A percentile compares a stretch with the other conserved stretches of the same genome.
Conservation (phyloP, 2,113 vertebrate species). For the Galemys pyrenaicus region DNA sequence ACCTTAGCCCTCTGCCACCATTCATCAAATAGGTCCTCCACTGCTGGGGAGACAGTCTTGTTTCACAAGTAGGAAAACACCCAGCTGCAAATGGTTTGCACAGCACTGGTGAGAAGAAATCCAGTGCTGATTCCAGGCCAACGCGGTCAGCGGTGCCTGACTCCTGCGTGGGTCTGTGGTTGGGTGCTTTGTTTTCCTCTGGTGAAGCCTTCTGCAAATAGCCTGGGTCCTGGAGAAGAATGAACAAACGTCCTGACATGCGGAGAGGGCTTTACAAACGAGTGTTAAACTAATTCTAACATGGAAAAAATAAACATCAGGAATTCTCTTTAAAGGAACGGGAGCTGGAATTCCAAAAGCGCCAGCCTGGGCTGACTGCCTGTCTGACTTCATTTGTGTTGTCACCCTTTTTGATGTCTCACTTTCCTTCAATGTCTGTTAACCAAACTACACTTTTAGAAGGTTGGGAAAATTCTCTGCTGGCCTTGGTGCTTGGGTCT, state of each 20-base stretch:
- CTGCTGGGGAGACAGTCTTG: slow-evolving; percentile 52
- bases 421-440: not conserved
- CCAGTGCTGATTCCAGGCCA: not conserved
- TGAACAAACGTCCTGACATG: not conserved
- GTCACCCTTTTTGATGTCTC: not conserved
- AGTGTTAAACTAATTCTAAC: not conserved
- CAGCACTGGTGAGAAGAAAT: not conserved
- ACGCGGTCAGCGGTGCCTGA: not conserved
- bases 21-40: slow-evolving; percentile 61
- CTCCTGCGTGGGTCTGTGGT: not conserved
- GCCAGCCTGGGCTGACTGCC: not conserved
- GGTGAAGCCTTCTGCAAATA: not conserved
- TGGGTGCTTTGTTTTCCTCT: not conserved
- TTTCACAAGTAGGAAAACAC: slow-evolving; percentile 20
- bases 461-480: not conserved
- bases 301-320: not conserved
- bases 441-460: not conserved
- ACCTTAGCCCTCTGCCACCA: slow-evolving; percentile 63
- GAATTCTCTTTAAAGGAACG: not conserved
- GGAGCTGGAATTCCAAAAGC: not conserved
- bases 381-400: not conserved
- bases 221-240: not conserved
- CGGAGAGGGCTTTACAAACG: not conserved
- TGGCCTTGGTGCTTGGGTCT: not conserved
- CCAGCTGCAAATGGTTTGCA: slow-evolving; percentile 38